Conservation (phyloP, 2,797 vertebrate species). For the Sebastes kiyomatsui region DNA sequence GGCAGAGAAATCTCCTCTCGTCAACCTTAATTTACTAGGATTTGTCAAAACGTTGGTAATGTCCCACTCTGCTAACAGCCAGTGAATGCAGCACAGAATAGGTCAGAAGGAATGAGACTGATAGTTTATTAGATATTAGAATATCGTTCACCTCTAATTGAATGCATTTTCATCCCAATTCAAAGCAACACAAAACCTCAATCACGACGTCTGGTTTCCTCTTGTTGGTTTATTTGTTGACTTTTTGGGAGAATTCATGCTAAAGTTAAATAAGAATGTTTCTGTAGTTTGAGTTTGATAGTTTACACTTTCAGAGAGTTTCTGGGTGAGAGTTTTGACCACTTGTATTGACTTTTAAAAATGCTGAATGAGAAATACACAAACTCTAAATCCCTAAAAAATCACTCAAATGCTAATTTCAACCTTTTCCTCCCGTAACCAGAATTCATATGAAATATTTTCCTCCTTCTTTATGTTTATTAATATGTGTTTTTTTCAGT, state of each 20-base stretch:
- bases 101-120: background rate
- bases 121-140: background rate
- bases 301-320: background rate
- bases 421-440: background rate
- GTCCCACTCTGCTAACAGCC: constrained; percentile 7
- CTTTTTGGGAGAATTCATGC: background rate
- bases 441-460: background rate
- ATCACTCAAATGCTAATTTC: background rate
- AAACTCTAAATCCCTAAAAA: background rate
- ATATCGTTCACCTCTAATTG: background rate
- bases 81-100: constrained; percentile 7
- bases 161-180: background rate
- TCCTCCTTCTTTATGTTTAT: background rate
- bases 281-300: background rate
- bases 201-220: background rate
- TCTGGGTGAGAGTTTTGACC: background rate
- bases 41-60: background rate
- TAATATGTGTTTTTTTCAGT: background rate
- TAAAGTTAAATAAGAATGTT: background rate
- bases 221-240: background rate
- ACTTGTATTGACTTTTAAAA: background rate
- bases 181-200: background rate
- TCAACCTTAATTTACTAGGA: background rate
- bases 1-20: background rate
- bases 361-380: background rate